Conservation (phyloP, 2,888 invertebrate genomes). For the Spatulosminthurus flaviceps region DNA sequence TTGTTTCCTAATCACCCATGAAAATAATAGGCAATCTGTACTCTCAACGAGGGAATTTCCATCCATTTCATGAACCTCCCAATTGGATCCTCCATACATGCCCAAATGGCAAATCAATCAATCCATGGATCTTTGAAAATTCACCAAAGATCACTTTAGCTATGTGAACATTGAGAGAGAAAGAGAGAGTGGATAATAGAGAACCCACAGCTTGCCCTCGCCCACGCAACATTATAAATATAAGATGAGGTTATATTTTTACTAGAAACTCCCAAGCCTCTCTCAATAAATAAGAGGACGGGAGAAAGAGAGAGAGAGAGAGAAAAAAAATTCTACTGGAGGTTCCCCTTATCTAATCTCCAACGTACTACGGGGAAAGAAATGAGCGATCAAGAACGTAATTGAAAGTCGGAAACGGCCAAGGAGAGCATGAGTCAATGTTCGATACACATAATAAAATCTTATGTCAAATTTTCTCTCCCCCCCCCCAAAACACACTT, state of each 20-base stretch:
- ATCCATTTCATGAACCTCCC: constrained; percentile 42
- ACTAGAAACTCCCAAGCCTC: neutral
- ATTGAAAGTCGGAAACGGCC: constrained; percentile 41
- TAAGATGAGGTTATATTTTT: constrained; percentile 13
- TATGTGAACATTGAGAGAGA: neutral
- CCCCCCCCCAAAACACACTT: neutral
- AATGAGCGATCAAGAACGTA: constrained; percentile 38
- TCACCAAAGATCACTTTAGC: neutral
- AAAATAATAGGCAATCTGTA: constrained; percentile 61
- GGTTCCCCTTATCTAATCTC: constrained; percentile 40
- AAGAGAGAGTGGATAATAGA: no score
- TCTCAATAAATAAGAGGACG: neutral
- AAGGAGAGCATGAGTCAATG: constrained; percentile 7
- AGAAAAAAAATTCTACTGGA: no score
- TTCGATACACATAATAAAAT: constrained; percentile 22
- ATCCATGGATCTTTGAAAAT: constrained; percentile 15
- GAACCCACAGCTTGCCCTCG: neutral
- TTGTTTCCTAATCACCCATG: constrained; percentile 62
- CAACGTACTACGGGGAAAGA: neutral
- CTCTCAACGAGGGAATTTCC: constrained; percentile 28
- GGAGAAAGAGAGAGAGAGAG: no score
- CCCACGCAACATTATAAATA: constrained; percentile 23
- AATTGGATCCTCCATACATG: constrained; percentile 28
- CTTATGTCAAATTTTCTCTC: neutral
- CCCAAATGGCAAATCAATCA: constrained; percentile 48